Base-by-base conservation (phyloP, 2,888 invertebrate species). In the Chaitophorus viminalis region DNA sequence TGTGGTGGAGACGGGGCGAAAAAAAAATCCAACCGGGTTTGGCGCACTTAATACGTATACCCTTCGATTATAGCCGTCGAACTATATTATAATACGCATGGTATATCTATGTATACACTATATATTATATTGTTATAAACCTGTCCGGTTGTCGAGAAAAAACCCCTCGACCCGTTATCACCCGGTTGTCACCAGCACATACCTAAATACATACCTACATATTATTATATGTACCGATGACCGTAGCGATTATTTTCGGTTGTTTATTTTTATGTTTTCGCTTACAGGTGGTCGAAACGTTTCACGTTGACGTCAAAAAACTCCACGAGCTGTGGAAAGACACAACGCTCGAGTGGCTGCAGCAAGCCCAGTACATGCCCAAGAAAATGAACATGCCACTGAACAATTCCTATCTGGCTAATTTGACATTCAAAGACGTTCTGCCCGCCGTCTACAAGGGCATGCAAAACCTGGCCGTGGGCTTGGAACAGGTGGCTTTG, bases 391-490 rank as follows among this genome's bases (percentile, higher is more conserved):
- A 87, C 87, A 74, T 65, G 39, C 81, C 87, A 21, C 74, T 87
- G 65, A 39, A 46, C 31, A 33, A 31, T 25, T 65, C 81, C 17
- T 81, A 87, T 54, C 31, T 87, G 87, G 31, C 5, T 25, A 36
- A 29, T 1, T 46, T 87, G 60, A 87, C 79, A 93, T 91, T 93
- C 89, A 92, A 93, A 86, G 91, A 91, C 33, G 91, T 92, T 25
- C 91, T 95, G 90, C 92, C 94, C 85, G 92, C 93, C 88, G 93
- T 94, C 91, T 95, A 94, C 92, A 65, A 76, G 6, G 93, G 93
- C 89, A 92, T 96, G 91, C 95, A 96, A 91, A 94, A 93, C 92
- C 93, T 94, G 89, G 95, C 95, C 1, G 95, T 95, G 17, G 95
- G 94, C 52, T 91, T 95, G 89, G 94, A 95, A 90, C 94, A 94